A percentile compares a stretch with the other conserved stretches of the same genome.
Evolutionary conservation across 2,888 invertebrate species (phyloP).

Genomic region (Abscondita cerata): DNA sequence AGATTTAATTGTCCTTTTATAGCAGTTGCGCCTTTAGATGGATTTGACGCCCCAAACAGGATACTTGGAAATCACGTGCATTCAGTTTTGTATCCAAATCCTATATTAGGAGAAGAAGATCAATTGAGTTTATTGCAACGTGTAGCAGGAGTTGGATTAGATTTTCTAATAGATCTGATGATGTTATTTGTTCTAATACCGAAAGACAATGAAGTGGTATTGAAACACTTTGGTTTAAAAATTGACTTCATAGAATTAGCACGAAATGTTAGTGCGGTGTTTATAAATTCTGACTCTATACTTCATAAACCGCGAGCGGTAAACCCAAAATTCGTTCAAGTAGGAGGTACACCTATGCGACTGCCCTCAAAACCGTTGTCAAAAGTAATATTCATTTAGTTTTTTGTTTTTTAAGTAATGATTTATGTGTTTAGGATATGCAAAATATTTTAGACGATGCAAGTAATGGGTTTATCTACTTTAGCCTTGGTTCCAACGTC

Average conservation of each 20-base stretch:
- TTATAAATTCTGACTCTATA: slow-evolving; percentile 57
- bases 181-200: background rate
- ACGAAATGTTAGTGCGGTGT: slow-evolving; percentile 52
- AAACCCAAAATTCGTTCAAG: slow-evolving; percentile 54
- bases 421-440: background rate
- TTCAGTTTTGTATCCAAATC: slow-evolving; percentile 51
- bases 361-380: background rate
- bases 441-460: background rate
- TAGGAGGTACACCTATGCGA: slow-evolving; percentile 45
- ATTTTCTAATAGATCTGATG: background rate
- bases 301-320: slow-evolving; percentile 54
- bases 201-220: background rate
- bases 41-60: slow-evolving; percentile 61
- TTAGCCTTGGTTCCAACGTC: slow-evolving; percentile 7
- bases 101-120: slow-evolving; percentile 43
- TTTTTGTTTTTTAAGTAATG: too few relatives aligned
- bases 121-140: slow-evolving; percentile 41
- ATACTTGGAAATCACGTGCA: slow-evolving; percentile 56
- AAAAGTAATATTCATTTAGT: background rate
- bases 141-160: background rate
- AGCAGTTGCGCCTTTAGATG: slow-evolving; percentile 61
- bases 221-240: slow-evolving; percentile 40
- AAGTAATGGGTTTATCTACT: slow-evolving; percentile 4
- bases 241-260: slow-evolving; percentile 39
- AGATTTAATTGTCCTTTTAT: slow-evolving; percentile 65